Percentiles rank a stretch among this genome's conserved stretches.
Evolutionary conservation across 2,113 vertebrate species (phyloP).

Genomic region (Entomyzon cyanotis): DNA sequence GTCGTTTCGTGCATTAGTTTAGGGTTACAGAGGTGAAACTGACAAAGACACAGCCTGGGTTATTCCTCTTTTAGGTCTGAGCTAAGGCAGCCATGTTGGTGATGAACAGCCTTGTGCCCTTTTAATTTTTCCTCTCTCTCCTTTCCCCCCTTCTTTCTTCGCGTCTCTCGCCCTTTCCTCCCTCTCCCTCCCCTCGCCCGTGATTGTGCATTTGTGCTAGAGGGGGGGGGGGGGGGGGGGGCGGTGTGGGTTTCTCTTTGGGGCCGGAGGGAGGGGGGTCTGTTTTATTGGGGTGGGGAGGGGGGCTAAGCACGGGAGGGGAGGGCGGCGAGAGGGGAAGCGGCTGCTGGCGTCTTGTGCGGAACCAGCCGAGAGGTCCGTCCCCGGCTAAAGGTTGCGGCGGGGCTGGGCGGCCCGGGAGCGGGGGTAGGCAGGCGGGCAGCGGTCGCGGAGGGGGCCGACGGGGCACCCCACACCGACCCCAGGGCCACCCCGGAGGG

Average conservation of each 20-base stretch:
- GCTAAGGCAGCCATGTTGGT: conserved; percentile 99
- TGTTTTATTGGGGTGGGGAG: too few species aligned
- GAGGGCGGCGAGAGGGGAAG: too few species aligned
- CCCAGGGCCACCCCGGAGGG: neutral
- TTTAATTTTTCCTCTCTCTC: conserved; percentile 72
- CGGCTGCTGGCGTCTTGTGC: too few species aligned
- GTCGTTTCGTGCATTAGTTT: conserved; percentile 90
- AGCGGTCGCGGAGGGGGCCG: neutral
- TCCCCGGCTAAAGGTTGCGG: too few species aligned
- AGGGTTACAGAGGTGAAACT: conserved; percentile 98
- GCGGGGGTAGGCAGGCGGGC: too few species aligned
- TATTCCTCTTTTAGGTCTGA: conserved; percentile 91
- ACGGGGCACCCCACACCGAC: conserved; percentile 24
- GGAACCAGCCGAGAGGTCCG: too few species aligned
- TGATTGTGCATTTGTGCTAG: conserved; percentile 46
- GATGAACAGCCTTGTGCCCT: conserved; percentile 87
- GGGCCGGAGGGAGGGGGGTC: too few species aligned
- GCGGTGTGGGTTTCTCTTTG: too few species aligned
- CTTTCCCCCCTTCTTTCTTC: conserved; percentile 64
- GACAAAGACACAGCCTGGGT: conserved; percentile 94
- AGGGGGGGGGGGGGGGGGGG: neutral
- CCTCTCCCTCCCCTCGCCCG: conserved; percentile 46
- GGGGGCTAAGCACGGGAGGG: too few species aligned
- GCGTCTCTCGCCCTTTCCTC: conserved; percentile 71
- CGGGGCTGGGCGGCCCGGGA: too few species aligned